Evolutionary conservation across 2,797 vertebrate genomes (phyloP).

Genomic region (Apogon talboti): DNA sequence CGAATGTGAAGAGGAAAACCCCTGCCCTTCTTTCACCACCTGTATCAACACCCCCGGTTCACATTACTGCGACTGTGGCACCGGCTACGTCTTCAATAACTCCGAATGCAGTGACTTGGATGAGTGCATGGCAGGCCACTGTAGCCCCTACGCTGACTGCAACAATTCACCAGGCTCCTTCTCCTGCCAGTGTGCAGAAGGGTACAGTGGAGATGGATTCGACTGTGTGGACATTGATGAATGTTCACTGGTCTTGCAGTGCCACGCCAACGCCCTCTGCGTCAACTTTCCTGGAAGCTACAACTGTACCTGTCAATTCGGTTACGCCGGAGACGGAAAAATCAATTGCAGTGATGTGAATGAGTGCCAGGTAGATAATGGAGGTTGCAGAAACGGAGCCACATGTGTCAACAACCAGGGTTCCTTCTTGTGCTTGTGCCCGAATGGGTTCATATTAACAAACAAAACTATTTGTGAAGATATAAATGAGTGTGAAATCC

Average conservation of each 20-base stretch:
- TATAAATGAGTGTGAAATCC: conserved; percentile 81
- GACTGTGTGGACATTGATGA: conserved; percentile 83
- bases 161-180: conserved; percentile 83
- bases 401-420: conserved; percentile 82
- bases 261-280: conserved; percentile 81
- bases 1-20: conserved; percentile 75
- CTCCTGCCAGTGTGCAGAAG: conserved; percentile 77
- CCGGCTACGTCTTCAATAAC: conserved; percentile 78
- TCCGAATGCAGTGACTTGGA: conserved; percentile 80
- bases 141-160: conserved; percentile 80
- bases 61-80: conserved; percentile 82
- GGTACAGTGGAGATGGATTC: conserved; percentile 83
- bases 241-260: conserved; percentile 72
- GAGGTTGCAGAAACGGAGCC: conserved; percentile 83
- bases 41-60: conserved; percentile 85
- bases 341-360: conserved; percentile 82
- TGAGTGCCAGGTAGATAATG: conserved; percentile 84
- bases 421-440: conserved; percentile 84
- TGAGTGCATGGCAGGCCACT: conserved; percentile 78
- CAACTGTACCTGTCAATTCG: conserved; percentile 82
- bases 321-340: conserved; percentile 83
- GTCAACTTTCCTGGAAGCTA: conserved; percentile 81
- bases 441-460: conserved; percentile 74
- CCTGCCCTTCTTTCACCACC: conserved; percentile 75
- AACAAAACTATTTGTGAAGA: conserved; percentile 85